Evolutionary conservation across 2,888 invertebrate genomes (phyloP).

Genomic region (Strigamia maritima): DNA sequence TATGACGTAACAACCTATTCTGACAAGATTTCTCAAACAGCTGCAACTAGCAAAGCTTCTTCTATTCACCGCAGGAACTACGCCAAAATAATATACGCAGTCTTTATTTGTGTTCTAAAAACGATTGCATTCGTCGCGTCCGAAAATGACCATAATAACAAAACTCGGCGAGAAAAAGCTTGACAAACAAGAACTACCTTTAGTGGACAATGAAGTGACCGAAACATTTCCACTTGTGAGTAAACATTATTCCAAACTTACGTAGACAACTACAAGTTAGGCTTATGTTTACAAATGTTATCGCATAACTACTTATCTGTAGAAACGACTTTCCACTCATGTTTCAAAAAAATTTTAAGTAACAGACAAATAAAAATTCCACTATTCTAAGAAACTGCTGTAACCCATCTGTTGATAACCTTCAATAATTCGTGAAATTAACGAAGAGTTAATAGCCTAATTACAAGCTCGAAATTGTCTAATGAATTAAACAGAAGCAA

Average conservation of each 20-base stretch:
- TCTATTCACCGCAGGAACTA: background rate
- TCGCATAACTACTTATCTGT: too few relatives aligned
- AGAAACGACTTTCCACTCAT: too few relatives aligned
- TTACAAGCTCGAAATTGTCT: too few relatives aligned
- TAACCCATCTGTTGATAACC: background rate
- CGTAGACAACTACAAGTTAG: too few relatives aligned
- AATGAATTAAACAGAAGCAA: too few relatives aligned
- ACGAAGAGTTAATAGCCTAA: too few relatives aligned
- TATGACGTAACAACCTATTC: background rate
- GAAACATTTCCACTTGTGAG: constrained; percentile 42
- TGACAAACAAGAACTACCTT: constrained; percentile 64
- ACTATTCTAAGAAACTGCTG: background rate
- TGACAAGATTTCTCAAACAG: background rate
- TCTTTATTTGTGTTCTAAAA: too few relatives aligned
- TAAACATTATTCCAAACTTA: background rate
- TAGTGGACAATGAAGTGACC: constrained; percentile 55
- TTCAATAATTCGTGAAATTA: background rate
- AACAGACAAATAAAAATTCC: background rate
- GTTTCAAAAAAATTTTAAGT: too few relatives aligned
- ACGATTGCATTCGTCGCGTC: too few relatives aligned
- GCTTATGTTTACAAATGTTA: too few relatives aligned
- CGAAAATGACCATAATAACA: constrained; percentile 72
- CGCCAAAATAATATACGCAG: background rate
- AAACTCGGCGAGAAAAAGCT: constrained; percentile 70
- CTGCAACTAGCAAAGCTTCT: too few relatives aligned